Evolutionary conservation across 2,113 vertebrate genomes (phyloP), one percentile per base, ranked within the genome.

Genomic region (Carassius auratus): DNA sequence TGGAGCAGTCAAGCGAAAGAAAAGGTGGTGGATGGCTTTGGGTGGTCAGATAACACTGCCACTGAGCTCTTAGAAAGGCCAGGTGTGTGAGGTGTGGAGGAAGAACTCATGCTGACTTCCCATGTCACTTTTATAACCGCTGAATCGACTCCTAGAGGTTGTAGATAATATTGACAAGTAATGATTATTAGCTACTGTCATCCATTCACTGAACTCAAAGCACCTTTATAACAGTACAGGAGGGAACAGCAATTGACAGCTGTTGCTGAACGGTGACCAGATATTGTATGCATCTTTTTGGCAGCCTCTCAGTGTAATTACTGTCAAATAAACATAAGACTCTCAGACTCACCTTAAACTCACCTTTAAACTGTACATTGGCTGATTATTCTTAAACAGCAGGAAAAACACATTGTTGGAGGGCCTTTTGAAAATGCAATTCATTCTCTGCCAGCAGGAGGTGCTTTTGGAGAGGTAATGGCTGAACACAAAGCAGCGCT

Each of bases 1-100:
- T 92, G 93, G 94, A 92, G 84, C 92, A 95, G 89, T 95, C 93
- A 90, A 90, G 93, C 90, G 91, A 88, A 94, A 93, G 85, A 91
- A 91, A 92, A 94, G 92, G 84, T 4, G 86, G 68, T 3, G 8
- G 93, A 95, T 97, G 95, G 87, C 87, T 90, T 97, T 88, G 23
- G 48, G 52, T 76, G 75, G 23, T 76, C 75, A 30, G 7, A 76
- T 76, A 76, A 33, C 75, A 76, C 9, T 75, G 73, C 42, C 45
- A 14, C 12, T 74, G 71, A 71, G 59, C 52, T 57, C 48, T 66
- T 66, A 82, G 83, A 50, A 45, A 36, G 86, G 26, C 68, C 83
- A 62, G 61, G 62, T 62, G 23, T 19, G 86, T 26, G 55, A 71
- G 64, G 42, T 26, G n/a, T 75, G 71, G 10, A 48, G 21, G 71